Evolutionary conservation across 2,797 vertebrate genomes (phyloP).

Genomic region (Acanthis flammea): DNA sequence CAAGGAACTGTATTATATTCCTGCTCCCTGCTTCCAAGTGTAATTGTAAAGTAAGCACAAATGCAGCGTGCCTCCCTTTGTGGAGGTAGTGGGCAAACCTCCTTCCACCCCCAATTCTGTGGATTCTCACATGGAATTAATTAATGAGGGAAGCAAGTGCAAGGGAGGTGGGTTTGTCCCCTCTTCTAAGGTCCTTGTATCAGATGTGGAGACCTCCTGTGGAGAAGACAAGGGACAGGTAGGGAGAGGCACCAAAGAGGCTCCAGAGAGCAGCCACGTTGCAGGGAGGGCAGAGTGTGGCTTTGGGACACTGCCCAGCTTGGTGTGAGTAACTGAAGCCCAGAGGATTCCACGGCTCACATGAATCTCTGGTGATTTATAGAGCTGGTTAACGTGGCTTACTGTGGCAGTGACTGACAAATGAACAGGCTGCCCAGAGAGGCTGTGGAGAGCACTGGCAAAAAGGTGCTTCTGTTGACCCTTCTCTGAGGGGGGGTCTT

Average conservation of each 20-base stretch:
- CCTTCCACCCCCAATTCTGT: accelerated
- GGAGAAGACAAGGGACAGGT: neutral
- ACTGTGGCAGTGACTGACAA: neutral
- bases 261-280: neutral
- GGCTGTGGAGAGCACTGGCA: neutral
- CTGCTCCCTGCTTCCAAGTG: neutral
- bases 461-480: neutral
- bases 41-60: slow-evolving; percentile 50
- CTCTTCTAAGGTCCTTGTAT: neutral
- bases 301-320: neutral
- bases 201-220: neutral
- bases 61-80: neutral
- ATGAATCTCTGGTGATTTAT: neutral
- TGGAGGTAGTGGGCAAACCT: neutral
- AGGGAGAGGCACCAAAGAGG: neutral
- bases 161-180: neutral
- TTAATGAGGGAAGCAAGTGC: neutral
- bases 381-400: neutral
- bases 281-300: neutral
- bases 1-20: neutral
- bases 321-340: neutral
- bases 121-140: neutral
- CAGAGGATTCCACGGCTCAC: neutral
- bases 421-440: neutral
- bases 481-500: neutral